A percentile compares a stretch with the other conserved stretches of the same genome.
Evolutionary conservation across 2,113 vertebrate species (phyloP).

Genomic region (Strix uralensis): DNA sequence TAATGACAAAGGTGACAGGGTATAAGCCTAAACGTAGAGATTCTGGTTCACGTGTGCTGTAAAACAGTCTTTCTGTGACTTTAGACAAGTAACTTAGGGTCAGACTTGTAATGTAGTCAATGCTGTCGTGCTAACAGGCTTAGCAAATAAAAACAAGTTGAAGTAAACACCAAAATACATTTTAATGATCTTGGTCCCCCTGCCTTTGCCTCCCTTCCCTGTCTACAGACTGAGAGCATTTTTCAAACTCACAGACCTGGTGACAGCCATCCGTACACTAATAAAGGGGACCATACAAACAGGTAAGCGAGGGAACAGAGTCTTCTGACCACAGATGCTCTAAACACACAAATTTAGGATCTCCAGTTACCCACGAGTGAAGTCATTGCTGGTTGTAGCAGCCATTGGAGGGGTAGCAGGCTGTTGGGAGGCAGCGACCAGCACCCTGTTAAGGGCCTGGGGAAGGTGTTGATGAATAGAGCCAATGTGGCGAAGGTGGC

Average conservation of each 20-base stretch:
- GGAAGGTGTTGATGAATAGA: neutral
- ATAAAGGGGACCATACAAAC: neutral
- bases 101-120: neutral
- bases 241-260: neutral
- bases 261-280: neutral
- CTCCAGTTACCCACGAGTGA: neutral
- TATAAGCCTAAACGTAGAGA: neutral
- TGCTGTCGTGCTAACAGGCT: neutral
- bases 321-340: neutral
- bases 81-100: neutral
- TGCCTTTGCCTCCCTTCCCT: neutral
- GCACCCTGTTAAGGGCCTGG: neutral
- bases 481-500: neutral
- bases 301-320: neutral
- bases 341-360: neutral
- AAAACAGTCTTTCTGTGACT: neutral
- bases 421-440: neutral
- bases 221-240: neutral
- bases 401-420: neutral
- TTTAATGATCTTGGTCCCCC: neutral
- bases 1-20: neutral
- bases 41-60: neutral
- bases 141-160: conserved; percentile 29
- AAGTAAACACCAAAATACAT: conserved; percentile 22
- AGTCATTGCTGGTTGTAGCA: neutral